These are phyloP conservation scores for Poicephalus gulielmi DNA, from an alignment of 2,113 vertebrate species.

Conservation along the genomic window DNA sequence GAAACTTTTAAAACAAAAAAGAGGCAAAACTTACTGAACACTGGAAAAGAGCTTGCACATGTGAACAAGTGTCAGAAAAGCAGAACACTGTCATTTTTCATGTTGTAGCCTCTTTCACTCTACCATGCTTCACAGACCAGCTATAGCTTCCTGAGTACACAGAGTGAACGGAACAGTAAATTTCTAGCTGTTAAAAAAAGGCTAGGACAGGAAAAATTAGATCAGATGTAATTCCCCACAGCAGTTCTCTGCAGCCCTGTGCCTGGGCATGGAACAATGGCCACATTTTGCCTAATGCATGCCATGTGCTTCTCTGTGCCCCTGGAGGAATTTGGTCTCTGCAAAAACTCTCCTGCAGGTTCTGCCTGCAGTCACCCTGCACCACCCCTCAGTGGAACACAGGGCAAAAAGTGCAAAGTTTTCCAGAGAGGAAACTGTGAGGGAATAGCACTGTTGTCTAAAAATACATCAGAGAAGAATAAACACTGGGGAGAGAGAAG, in stretches of 20 bases:
- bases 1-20: background rate
- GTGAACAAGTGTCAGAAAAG: slow-evolving; percentile 2
- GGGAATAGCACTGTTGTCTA: background rate
- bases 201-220: background rate
- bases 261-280: background rate
- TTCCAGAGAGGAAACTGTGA: background rate
- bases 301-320: background rate
- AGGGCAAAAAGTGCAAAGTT: background rate
- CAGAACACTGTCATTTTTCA: background rate
- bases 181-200: background rate
- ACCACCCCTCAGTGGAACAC: background rate
- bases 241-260: background rate
- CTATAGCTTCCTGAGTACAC: background rate
- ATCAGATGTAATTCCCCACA: background rate
- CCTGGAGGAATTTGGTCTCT: background rate
- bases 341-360: background rate
- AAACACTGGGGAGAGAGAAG: background rate
- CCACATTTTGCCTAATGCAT: background rate
- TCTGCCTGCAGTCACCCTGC: background rate
- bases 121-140: background rate
- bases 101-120: background rate
- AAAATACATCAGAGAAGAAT: background rate
- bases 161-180: background rate
- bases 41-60: background rate
- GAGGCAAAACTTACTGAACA: background rate